Base-by-base conservation (phyloP, 2,113 vertebrate species). In the Syrrhaptes paradoxus region DNA sequence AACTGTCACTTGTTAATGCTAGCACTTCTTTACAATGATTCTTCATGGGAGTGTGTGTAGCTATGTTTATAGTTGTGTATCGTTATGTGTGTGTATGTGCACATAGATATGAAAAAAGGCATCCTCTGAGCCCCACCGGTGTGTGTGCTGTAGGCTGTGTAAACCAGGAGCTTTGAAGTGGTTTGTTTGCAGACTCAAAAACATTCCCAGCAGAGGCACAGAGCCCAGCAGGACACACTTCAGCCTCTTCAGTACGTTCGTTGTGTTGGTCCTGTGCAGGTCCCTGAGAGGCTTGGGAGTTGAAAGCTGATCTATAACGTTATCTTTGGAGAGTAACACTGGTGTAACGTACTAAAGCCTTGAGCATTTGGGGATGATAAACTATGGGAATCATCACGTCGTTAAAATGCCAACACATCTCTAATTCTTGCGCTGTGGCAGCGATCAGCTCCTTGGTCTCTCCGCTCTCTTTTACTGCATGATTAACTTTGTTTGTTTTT, bases 401-500 rank as follows among this genome's bases (percentile, higher is more conserved):
- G 0, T 74, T 49, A 38, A 38, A 41, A 46, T 67, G 41, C 43
- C 71, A 73, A 46, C 34, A 5, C 34, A 25, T 48, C 66, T 68
- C 34, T 17, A 6, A 9, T 17, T 54, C 57, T 57, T 48, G 46
- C 0, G 24, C 38, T 0, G 13, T n/a, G 79, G 26, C 83, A 71
- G 29, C 10, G 38, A 68, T 81, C 45, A 14, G 57, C 36, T 79
- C 79, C 43, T 41, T 45, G 76, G 58, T 79, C 28, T 74, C 83
- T 49, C 43, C 28, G 72, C 58, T 70, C 61, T 66, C 48, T 62
- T 92, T 87, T 85, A 54, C 74, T 71, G 43, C 54, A 6, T 76
- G 62, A 79, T 95, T 68, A 93, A 57, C 89, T 79, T 52, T 29
- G 45, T 87, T 93, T 90, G n/a, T 81, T 85, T 88, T 72, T n/a